phyloP scores from a whole-genome alignment of 2,888 invertebrate species.

The Caenorhabditis zanzibari region DNA sequence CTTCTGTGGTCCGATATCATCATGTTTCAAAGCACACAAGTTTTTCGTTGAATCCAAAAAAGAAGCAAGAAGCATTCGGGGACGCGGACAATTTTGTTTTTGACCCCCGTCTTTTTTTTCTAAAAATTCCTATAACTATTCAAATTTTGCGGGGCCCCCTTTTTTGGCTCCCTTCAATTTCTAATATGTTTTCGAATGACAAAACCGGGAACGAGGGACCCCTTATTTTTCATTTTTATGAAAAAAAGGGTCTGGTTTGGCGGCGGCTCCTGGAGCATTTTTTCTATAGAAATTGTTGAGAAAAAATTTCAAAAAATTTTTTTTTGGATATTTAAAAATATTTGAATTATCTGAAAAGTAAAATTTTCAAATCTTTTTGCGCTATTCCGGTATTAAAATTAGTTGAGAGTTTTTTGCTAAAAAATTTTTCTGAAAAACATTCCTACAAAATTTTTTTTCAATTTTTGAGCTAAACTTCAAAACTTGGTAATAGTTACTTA shows the following conservation, averaged over 20 bases:
- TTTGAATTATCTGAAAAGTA: no score
- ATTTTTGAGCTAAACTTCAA: no score
- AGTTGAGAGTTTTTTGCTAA: no score
- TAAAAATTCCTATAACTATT: slow-evolving; percentile 43
- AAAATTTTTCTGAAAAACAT: not conserved
- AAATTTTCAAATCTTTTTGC: no score
- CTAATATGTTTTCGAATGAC: slow-evolving; percentile 56
- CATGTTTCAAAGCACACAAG: slow-evolving; percentile 50
- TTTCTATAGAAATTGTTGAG: no score
- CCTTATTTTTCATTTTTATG: slow-evolving; percentile 42
- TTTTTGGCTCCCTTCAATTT: slow-evolving; percentile 37
- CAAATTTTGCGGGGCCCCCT: slow-evolving; percentile 15
- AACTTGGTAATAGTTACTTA: no score
- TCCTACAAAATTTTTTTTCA: not conserved
- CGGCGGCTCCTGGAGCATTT: not conserved
- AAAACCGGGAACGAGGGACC: not conserved
- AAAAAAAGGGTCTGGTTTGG: not conserved
- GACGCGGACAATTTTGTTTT: slow-evolving; percentile 37
- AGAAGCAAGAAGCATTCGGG: not conserved
- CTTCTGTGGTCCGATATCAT: slow-evolving; percentile 41
- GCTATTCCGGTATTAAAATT: no score
- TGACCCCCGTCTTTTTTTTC: not conserved
- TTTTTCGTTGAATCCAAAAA: slow-evolving; percentile 4
- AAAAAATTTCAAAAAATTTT: no score
- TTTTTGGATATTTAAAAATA: no score